These are phyloP conservation scores for Acronicta alni DNA, from an alignment of 2,888 invertebrate species.

Conservation along the genomic window DNA sequence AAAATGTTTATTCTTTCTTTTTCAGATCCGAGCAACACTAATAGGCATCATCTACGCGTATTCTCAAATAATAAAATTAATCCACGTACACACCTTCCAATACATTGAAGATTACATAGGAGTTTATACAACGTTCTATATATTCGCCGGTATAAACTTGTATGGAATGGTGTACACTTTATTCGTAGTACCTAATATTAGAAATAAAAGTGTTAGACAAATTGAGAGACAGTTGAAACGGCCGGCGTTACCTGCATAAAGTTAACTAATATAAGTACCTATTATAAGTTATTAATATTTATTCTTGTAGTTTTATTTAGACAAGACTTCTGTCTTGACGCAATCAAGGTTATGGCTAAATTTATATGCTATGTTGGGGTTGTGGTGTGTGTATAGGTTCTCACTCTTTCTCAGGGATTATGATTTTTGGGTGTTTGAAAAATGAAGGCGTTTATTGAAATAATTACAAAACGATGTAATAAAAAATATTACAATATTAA, in stretches of 20 bases:
- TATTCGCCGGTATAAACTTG: constrained; percentile 77
- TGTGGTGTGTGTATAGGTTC: too few relatives aligned
- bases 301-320: constrained; percentile 13
- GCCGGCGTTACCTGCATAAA: constrained; percentile 70
- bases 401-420: too few relatives aligned
- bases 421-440: too few relatives aligned
- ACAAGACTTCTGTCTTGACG: neutral
- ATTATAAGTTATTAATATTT: constrained; percentile 9
- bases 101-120: constrained; percentile 77
- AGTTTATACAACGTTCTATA: constrained; percentile 73
- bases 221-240: constrained; percentile 79
- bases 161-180: constrained; percentile 76
- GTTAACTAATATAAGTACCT: neutral
- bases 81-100: constrained; percentile 73
- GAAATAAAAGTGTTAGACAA: constrained; percentile 67
- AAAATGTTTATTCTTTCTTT: constrained; percentile 27
- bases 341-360: too few relatives aligned
- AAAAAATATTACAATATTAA: too few relatives aligned
- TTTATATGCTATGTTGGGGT: too few relatives aligned
- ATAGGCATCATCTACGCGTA: constrained; percentile 70
- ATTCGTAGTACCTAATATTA: constrained; percentile 71
- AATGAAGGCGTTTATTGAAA: too few relatives aligned
- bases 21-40: constrained; percentile 76
- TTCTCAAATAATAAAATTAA: constrained; percentile 71
- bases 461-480: too few relatives aligned